Percentiles rank a stretch among this genome's conserved stretches.
phyloP scores from a whole-genome alignment of 2,113 vertebrate genomes.

The Austrofundulus limnaeus region DNA sequence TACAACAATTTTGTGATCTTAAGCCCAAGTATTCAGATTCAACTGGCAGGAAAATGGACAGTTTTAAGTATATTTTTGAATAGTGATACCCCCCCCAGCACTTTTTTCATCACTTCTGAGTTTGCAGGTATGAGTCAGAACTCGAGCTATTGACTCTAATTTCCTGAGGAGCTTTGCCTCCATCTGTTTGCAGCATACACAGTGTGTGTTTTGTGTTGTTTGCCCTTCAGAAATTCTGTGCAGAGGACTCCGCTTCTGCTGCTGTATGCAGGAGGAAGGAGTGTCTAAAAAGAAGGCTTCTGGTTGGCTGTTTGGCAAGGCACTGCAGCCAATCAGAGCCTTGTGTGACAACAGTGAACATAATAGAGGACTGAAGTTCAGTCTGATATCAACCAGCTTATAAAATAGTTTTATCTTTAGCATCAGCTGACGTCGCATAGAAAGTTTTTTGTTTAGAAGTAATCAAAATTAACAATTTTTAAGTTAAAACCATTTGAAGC shows the following conservation, averaged over 20 bases:
- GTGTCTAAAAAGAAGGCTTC: slow-evolving; percentile 26
- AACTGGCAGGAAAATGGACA: too few species aligned
- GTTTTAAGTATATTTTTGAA: too few species aligned
- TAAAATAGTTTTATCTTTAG: slow-evolving; percentile 20
- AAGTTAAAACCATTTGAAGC: too few species aligned
- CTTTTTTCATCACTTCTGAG: too few species aligned
- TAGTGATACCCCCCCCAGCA: too few species aligned
- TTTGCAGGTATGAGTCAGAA: too few species aligned
- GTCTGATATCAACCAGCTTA: slow-evolving; percentile 43
- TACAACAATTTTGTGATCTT: too few species aligned
- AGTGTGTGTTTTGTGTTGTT: not conserved
- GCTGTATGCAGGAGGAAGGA: slow-evolving; percentile 31
- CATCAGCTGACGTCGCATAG: slow-evolving; percentile 16
- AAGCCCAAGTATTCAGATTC: too few species aligned
- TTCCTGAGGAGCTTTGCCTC: not conserved
- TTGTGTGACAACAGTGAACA: slow-evolving; percentile 40
- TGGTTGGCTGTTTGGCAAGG: slow-evolving; percentile 58
- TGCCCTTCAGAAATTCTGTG: slow-evolving; percentile 6
- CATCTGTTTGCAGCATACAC: not conserved
- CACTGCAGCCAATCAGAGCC: slow-evolving; percentile 46
- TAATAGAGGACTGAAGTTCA: slow-evolving; percentile 65
- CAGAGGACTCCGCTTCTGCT: not conserved
- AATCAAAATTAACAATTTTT: too few species aligned
- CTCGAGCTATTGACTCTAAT: too few species aligned
- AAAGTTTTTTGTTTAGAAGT: too few species aligned